Conservation (phyloP, 2,888 invertebrate species). For the Habrosyne pyritoides region DNA sequence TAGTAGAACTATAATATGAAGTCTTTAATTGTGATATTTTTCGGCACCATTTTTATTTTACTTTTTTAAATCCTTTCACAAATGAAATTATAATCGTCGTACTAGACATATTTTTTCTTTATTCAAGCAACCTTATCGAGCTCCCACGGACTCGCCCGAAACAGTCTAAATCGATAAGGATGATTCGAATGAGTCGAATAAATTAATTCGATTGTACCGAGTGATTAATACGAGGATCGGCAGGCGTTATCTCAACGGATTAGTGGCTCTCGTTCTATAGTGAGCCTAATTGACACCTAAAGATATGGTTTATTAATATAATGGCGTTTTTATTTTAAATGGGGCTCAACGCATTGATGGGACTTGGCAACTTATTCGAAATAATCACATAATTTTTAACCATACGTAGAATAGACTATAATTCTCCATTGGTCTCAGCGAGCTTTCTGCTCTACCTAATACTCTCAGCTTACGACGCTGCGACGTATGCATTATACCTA, state of each 20-base stretch:
- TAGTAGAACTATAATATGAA: no score
- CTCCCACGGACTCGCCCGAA: slow-evolving; percentile 20
- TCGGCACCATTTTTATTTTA: no score
- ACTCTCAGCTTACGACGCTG: no score
- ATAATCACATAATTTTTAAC: no score
- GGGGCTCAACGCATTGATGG: background rate
- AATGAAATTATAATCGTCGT: background rate
- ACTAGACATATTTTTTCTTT: slow-evolving; percentile 12
- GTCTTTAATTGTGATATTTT: no score
- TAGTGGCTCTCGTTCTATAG: slow-evolving; percentile 64
- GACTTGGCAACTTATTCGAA: background rate
- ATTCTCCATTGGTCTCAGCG: no score
- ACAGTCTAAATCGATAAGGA: slow-evolving; percentile 44
- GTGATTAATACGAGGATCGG: slow-evolving; percentile 68
- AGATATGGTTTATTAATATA: slow-evolving; percentile 78
- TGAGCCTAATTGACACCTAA: slow-evolving; percentile 75
- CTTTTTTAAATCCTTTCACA: no score
- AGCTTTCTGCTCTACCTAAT: no score
- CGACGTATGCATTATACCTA: background rate
- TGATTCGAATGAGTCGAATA: slow-evolving; percentile 66
- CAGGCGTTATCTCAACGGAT: slow-evolving; percentile 71
- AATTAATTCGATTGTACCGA: slow-evolving; percentile 73
- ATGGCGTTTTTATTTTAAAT: slow-evolving; percentile 66
- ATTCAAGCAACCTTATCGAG: slow-evolving; percentile 14
- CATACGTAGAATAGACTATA: no score